Percentiles rank a stretch among this genome's conserved stretches.
Evolutionary conservation across 1,140 invertebrate species (phyloP).

Genomic region (Eupeodes corollae): DNA sequence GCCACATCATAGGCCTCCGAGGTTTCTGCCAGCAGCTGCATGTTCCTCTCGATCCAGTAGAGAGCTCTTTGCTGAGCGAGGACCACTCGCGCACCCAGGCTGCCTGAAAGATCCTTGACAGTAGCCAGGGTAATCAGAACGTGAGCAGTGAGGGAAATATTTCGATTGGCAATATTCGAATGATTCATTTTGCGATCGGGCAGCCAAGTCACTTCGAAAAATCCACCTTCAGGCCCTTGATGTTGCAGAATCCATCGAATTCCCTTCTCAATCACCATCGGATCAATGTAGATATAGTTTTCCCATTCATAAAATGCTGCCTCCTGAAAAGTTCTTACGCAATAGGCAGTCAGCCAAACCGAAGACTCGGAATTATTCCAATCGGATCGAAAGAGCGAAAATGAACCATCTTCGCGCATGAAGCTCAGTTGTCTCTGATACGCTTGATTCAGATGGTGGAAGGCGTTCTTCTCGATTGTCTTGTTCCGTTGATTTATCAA

Average conservation of each 20-base stretch:
- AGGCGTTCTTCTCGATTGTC: conserved; percentile 62
- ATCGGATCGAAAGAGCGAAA: conserved; percentile 78
- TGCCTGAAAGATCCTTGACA: conserved; percentile 70
- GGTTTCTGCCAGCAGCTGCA: conserved; percentile 56
- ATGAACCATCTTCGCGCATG: conserved; percentile 82
- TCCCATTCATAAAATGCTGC: conserved; percentile 89
- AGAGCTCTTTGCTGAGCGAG: conserved; percentile 58
- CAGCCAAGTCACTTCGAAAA: conserved; percentile 72
- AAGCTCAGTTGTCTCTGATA: conserved; percentile 87
- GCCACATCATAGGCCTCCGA: conserved; percentile 75
- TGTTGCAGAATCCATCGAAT: conserved; percentile 69
- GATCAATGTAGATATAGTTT: conserved; percentile 83
- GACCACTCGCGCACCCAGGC: conserved; percentile 57
- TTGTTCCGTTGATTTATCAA: conserved; percentile 73
- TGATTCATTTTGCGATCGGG: conserved; percentile 75
- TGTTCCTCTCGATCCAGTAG: conserved; percentile 72
- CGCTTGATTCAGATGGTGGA: conserved; percentile 77
- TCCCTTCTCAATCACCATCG: conserved; percentile 63
- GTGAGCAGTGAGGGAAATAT: conserved; percentile 80
- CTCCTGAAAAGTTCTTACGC: conserved; percentile 72
- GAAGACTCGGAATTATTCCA: conserved; percentile 76
- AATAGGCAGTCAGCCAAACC: conserved; percentile 80
- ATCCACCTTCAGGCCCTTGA: conserved; percentile 67
- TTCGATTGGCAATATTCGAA: conserved; percentile 48
- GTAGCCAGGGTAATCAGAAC: conserved; percentile 72